phyloP scores from a whole-genome alignment of 2,797 vertebrate genomes.

The Bucorvus abyssinicus region DNA sequence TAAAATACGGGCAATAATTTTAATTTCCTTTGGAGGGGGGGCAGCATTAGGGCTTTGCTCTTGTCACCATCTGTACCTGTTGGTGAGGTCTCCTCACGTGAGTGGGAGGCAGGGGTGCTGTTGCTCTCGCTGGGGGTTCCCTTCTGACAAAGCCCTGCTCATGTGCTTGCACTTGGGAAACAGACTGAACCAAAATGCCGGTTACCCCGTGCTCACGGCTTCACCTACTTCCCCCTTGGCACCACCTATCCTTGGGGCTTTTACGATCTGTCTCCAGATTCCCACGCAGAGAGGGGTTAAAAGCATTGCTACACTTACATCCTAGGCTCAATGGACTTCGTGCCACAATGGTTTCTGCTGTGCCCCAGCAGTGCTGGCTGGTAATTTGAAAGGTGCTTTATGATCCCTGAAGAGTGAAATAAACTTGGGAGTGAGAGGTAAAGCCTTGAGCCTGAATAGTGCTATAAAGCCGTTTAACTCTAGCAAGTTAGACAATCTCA shows the following conservation, averaged over 20 bases:
- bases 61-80: fast-evolving
- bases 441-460: slow-evolving; percentile 35
- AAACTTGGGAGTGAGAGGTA: slow-evolving; percentile 40
- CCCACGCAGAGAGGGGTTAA: background rate
- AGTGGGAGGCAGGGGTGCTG: background rate
- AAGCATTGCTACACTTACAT: background rate
- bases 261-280: background rate
- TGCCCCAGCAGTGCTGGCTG: background rate
- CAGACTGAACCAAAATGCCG: background rate
- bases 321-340: background rate
- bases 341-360: slow-evolving; percentile 1
- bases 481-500: slow-evolving; percentile 2
- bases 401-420: slow-evolving; percentile 51
- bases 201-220: background rate
- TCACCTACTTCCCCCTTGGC: background rate
- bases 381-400: slow-evolving; percentile 55
- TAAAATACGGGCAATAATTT: background rate
- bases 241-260: background rate
- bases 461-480: slow-evolving; percentile 50
- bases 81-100: fast-evolving
- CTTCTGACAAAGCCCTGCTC: background rate
- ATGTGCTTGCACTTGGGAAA: background rate
- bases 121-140: fast-evolving
- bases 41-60: background rate
- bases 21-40: background rate